Evolutionary conservation across 1,140 invertebrate species (phyloP), one percentile per base, ranked within the genome.

Genomic region (Scaptomyza hsui): DNA sequence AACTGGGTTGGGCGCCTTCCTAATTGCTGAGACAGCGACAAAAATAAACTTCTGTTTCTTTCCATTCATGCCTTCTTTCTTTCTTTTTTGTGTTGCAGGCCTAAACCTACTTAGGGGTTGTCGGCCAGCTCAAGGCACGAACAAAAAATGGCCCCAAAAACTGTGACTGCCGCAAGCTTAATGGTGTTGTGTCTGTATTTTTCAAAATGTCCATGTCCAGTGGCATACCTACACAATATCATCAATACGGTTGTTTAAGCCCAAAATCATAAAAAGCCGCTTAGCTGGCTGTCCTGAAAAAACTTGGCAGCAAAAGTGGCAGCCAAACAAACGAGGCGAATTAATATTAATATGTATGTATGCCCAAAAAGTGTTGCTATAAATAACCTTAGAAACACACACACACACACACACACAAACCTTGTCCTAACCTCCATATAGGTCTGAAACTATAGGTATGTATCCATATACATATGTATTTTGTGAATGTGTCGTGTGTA

Each of bases 311-410:
- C 63, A 74, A 42, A 72, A 47, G 42, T 47, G 44, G 32, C 42
- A 56, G 52, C 18, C 67, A 76, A 72, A 52, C 70, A 73, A 56
- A 62, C 57, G 32, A 59, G 39, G 37, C 51, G 51, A 69, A 75
- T 49, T 61, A 69, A 81, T 65, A 62, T 56, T 61, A 77, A 67
- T 59, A 21, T 62, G 39, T 63, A 35, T 16, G 39, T 62, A 32
- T 15, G 37, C 69, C 80, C 26, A 78, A 83, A 83, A 83, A 85
- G 68, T 86, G 76, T 77, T 75, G 72, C 81, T 85, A 85, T 85
- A 85, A 85, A 85, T 85, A 85, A 80, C 81, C 73, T 80, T 49
- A 85, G 59, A 81, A 76, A 69, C 4, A 24, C 3, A 81, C 78
- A 69, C 4, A 24, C 3, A 24, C 21, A 4, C 21, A 29, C 53